Conservation (phyloP, 2,888 invertebrate genomes). For the Melieria picta region DNA sequence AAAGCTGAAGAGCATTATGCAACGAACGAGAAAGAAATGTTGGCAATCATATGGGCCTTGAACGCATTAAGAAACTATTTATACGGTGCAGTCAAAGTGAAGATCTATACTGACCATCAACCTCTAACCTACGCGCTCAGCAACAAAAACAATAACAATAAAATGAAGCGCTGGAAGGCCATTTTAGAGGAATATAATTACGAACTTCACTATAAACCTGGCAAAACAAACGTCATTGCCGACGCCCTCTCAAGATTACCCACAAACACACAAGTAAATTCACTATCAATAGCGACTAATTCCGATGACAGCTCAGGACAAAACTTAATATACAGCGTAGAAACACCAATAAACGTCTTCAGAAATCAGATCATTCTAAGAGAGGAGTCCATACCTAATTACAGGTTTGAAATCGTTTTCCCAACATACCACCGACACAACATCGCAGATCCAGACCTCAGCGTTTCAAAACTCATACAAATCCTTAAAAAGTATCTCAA, state of each 20-base stretch:
- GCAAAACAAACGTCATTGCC: conserved; percentile 2
- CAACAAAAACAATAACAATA: conserved; percentile 1
- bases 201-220: conserved; percentile 4
- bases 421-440: neutral
- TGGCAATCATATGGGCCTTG: too few species aligned
- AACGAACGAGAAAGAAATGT: too few species aligned
- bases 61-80: too few species aligned
- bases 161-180: conserved; percentile 4
- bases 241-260: neutral
- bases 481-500: conserved; percentile 34
- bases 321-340: too few species aligned
- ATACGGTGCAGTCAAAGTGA: neutral
- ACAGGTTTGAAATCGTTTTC: neutral
- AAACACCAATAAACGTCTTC: too few species aligned
- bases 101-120: conserved; percentile 2
- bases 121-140: conserved; percentile 1
- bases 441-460: too few species aligned
- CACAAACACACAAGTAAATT: neutral
- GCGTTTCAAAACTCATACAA: neutral
- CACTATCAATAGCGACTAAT: neutral
- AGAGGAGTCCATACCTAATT: neutral
- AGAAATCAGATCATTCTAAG: conserved; percentile 20
- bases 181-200: conserved; percentile 4
- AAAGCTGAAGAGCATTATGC: too few species aligned
- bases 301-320: too few species aligned